Evolutionary conservation across 64 coral and sea anemone genomes (phyloP).

Genomic region (Catalaphyllia jardinei): DNA sequence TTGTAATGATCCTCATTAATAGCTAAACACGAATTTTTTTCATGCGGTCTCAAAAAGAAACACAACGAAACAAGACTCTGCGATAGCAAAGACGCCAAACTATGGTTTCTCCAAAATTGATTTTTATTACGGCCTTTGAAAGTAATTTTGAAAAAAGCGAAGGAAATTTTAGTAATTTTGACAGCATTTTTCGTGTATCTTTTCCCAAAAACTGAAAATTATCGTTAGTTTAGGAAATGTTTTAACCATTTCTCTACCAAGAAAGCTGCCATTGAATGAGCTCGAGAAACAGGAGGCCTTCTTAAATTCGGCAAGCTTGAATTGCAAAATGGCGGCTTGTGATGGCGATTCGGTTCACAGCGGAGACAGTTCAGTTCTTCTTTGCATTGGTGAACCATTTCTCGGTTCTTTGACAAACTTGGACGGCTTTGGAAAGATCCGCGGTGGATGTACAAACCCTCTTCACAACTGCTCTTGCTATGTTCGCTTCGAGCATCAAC

Average conservation of each 20-base stretch:
- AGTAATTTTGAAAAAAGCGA: no score
- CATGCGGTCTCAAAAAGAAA: background rate
- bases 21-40: background rate
- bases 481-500: conserved; percentile 87
- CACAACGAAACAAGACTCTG: background rate
- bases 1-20: background rate
- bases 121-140: no score
- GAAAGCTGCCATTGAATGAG: background rate
- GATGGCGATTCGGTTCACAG: conserved; percentile 34
- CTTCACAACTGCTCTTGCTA: conserved; percentile 68
- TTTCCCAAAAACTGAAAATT: background rate
- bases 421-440: conserved; percentile 76
- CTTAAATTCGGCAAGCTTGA: background rate
- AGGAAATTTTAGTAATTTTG: no score
- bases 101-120: background rate
- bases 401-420: conserved; percentile 80
- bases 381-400: conserved; percentile 58
- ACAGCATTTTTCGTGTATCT: no score
- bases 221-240: background rate
- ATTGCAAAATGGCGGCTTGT: background rate
- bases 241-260: background rate
- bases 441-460: conserved; percentile 82
- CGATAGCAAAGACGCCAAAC: background rate
- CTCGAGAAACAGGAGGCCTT: background rate
- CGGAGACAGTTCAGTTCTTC: conserved; percentile 71